Evolutionary conservation across 2,888 invertebrate genomes (phyloP).

Genomic region (Agonopterix heracliana): DNA sequence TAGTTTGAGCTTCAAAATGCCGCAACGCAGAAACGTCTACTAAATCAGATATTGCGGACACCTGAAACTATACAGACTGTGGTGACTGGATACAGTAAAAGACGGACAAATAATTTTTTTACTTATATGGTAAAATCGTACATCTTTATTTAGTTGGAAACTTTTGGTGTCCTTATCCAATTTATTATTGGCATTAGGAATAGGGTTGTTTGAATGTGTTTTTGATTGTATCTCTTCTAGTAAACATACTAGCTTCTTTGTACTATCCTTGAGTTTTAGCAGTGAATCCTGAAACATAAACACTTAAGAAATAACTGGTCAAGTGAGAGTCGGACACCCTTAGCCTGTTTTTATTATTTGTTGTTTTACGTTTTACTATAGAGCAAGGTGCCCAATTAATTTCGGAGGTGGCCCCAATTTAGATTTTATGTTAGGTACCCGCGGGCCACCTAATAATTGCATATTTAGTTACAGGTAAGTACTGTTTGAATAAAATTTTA

Average conservation of each 20-base stretch:
- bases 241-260: conserved; percentile 43
- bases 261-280: conserved; percentile 47
- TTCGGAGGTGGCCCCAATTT: too few species aligned
- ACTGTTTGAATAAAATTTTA: too few species aligned
- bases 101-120: neutral
- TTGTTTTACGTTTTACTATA: too few species aligned
- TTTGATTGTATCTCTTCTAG: conserved; percentile 52
- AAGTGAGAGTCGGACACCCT: too few species aligned
- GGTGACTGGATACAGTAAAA: neutral
- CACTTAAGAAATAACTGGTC: neutral
- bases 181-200: too few species aligned
- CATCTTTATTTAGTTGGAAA: too few species aligned
- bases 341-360: too few species aligned
- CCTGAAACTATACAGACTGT: neutral
- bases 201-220: conserved; percentile 20
- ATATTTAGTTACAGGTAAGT: too few species aligned
- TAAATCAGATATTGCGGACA: neutral
- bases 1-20: conserved; percentile 37
- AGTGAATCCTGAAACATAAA: conserved; percentile 37
- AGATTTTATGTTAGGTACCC: too few species aligned
- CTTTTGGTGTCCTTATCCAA: too few species aligned
- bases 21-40: conserved; percentile 20
- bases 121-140: neutral
- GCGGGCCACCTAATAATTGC: too few species aligned
- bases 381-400: too few species aligned